Conservation (phyloP, 1,140 invertebrate genomes). For the Mylabris phalerata region DNA sequence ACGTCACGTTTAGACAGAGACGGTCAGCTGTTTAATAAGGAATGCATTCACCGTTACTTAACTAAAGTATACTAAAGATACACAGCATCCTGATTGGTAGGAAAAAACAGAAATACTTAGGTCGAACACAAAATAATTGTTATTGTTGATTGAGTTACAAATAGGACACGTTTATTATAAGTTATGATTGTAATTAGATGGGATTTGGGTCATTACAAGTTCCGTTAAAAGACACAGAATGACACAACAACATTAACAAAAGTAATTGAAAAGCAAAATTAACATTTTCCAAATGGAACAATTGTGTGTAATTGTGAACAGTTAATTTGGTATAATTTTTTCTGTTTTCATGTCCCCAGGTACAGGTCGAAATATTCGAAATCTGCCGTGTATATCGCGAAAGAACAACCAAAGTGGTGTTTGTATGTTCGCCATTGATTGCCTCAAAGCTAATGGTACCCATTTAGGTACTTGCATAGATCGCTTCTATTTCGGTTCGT, state of each 20-base stretch:
- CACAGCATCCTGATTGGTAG: conserved; percentile 9
- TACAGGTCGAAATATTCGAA: conserved; percentile 76
- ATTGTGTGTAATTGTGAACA: no score
- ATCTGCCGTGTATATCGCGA: conserved; percentile 76
- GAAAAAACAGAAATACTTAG: neutral
- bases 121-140: no score
- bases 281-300: no score
- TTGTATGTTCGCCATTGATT: conserved; percentile 93
- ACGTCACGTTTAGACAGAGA: conserved; percentile 26
- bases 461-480: conserved; percentile 88
- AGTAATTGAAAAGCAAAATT: no score
- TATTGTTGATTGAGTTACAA: no score
- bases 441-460: conserved; percentile 82
- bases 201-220: conserved; percentile 5
- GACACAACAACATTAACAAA: no score
- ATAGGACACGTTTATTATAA: no score
- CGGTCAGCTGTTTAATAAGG: conserved; percentile 29
- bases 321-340: no score
- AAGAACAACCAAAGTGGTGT: conserved; percentile 70
- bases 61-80: conserved; percentile 10
- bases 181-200: neutral
- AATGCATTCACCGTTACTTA: conserved; percentile 31
- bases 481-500: conserved; percentile 86
- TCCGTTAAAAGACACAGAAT: neutral
- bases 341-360: conserved; percentile 44